Evolutionary conservation across 2,797 vertebrate genomes (phyloP).

Genomic region (Cynodonichthys magdalenae): DNA sequence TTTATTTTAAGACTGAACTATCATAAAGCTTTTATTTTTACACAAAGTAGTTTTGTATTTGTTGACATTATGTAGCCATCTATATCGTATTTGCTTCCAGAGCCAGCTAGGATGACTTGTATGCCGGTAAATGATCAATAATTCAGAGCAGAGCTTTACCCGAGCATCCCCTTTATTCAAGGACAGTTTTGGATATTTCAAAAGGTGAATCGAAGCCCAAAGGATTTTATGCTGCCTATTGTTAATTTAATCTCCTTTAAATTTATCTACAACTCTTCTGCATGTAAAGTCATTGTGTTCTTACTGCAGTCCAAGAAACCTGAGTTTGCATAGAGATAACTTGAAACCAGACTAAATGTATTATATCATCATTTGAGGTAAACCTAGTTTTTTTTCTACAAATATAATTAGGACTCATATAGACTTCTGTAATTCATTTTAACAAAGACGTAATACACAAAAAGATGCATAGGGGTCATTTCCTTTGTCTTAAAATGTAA

Average conservation of each 20-base stretch:
- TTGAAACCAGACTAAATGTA: conserved; percentile 1
- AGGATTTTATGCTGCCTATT: conserved; percentile 15
- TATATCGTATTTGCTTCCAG: background rate
- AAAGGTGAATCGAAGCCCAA: conserved; percentile 24
- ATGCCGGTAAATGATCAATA: conserved; percentile 67
- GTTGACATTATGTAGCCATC: too few relatives aligned
- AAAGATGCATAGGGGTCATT: too few relatives aligned
- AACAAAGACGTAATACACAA: too few relatives aligned
- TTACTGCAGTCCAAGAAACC: conserved; percentile 19
- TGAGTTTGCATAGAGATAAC: conserved; percentile 9
- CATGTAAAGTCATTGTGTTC: conserved; percentile 27
- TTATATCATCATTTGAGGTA: background rate
- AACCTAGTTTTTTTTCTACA: background rate
- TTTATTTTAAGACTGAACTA: background rate
- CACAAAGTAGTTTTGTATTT: background rate
- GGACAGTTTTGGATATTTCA: conserved; percentile 46
- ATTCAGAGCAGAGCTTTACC: conserved; percentile 57
- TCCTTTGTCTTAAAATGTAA: too few relatives aligned
- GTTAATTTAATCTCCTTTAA: background rate
- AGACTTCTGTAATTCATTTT: too few relatives aligned
- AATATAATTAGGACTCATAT: too few relatives aligned
- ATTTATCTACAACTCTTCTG: conserved; percentile 12
- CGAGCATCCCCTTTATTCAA: conserved; percentile 23
- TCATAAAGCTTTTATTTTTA: background rate
- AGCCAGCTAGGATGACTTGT: conserved; percentile 51